phyloP scores from a whole-genome alignment of 2,797 vertebrate genomes.

The Nothura maculosa region DNA sequence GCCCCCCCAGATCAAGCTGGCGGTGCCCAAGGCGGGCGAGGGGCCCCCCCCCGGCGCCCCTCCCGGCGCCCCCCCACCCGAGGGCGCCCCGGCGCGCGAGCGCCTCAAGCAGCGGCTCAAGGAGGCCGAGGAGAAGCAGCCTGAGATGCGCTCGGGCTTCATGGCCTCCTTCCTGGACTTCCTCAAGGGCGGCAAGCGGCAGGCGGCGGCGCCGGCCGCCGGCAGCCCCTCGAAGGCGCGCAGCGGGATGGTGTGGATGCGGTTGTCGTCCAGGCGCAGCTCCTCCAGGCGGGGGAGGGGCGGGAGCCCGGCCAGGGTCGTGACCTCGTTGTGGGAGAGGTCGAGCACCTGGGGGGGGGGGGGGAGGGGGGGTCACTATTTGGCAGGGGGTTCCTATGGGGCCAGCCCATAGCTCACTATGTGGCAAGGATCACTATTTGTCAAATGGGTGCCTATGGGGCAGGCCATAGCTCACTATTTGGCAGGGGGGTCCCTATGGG shows the following conservation, averaged over 20 bases:
- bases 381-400: too few relatives aligned
- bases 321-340: background rate
- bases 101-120: slow-evolving; percentile 91
- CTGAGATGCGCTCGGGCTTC: slow-evolving; percentile 92
- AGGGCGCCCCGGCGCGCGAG: slow-evolving; percentile 86
- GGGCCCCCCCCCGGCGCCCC: slow-evolving; percentile 7
- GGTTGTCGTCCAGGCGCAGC: background rate
- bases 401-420: too few relatives aligned
- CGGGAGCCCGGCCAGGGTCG: background rate
- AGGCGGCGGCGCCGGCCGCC: too few relatives aligned
- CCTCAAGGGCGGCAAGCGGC: slow-evolving; percentile 92
- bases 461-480: too few relatives aligned
- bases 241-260: too few relatives aligned
- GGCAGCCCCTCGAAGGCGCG: too few relatives aligned
- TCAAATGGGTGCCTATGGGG: too few relatives aligned
- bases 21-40: slow-evolving; percentile 77
- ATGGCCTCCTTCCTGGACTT: slow-evolving; percentile 96
- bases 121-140: slow-evolving; percentile 93
- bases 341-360: too few relatives aligned
- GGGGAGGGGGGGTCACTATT: too few relatives aligned
- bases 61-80: background rate
- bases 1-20: slow-evolving; percentile 76
- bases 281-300: background rate
- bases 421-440: too few relatives aligned
- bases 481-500: too few relatives aligned